Conservation (phyloP, 2,797 vertebrate genomes). For the Eulemur rubriventer region DNA sequence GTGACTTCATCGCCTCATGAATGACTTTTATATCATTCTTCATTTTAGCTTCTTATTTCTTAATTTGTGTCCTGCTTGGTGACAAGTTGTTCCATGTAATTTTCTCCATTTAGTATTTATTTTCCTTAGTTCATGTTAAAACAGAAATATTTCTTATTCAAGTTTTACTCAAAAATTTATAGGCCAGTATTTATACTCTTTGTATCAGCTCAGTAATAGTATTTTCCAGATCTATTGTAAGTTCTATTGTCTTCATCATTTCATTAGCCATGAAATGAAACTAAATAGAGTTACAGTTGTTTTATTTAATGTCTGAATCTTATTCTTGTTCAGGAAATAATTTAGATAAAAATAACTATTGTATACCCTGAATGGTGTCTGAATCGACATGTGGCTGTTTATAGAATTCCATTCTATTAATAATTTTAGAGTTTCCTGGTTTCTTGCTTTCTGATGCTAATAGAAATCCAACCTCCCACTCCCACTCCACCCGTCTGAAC, state of each 20-base stretch:
- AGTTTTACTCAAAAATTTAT: constrained; percentile 48
- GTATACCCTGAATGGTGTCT: constrained; percentile 52
- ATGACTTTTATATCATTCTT: background rate
- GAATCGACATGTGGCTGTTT: constrained; percentile 51
- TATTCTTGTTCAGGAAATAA: constrained; percentile 74
- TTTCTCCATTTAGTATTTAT: constrained; percentile 48
- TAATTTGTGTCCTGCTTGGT: background rate
- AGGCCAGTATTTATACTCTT: constrained; percentile 58
- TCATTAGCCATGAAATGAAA: constrained; percentile 73
- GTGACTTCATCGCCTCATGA: background rate
- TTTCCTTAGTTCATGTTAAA: constrained; percentile 38
- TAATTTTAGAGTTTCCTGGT: constrained; percentile 41
- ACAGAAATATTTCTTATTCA: constrained; percentile 60
- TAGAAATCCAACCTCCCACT: background rate
- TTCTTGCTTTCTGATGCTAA: constrained; percentile 55
- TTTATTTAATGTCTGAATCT: constrained; percentile 75
- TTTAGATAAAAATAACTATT: constrained; percentile 76
- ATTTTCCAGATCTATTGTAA: constrained; percentile 63
- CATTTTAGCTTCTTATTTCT: background rate
- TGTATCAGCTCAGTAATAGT: constrained; percentile 61
- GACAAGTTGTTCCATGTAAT: background rate
- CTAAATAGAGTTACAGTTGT: constrained; percentile 73
- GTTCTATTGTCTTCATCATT: constrained; percentile 70
- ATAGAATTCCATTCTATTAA: constrained; percentile 71
- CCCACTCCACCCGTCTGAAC: background rate